Conservation (phyloP, 1,140 invertebrate species). For the Nebria ingens region DNA sequence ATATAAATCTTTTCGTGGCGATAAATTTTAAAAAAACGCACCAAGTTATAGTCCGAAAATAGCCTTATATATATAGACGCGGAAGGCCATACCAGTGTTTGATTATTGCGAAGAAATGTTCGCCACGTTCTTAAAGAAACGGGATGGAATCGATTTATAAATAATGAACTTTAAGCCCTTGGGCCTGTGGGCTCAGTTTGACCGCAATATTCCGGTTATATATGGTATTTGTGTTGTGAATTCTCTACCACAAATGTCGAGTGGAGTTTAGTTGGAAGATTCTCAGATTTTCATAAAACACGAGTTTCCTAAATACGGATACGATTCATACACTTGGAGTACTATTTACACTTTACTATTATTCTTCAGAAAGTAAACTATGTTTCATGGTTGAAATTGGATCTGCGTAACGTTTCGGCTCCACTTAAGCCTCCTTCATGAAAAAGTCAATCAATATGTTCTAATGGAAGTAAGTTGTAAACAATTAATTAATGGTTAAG, state of each 20-base stretch:
- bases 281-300: neutral
- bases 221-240: neutral
- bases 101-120: neutral
- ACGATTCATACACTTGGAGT: too few relatives aligned
- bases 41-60: neutral
- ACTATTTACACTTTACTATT: too few relatives aligned
- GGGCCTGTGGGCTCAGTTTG: neutral
- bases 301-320: too few relatives aligned
- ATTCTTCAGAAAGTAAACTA: too few relatives aligned
- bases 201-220: conserved; percentile 2
- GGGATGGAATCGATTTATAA: conserved; percentile 5
- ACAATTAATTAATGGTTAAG: too few relatives aligned
- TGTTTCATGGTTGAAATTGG: too few relatives aligned
- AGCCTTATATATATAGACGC: neutral
- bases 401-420: too few relatives aligned
- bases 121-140: neutral
- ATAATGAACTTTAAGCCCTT: conserved; percentile 2
- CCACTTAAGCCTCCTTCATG: too few relatives aligned
- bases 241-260: neutral
- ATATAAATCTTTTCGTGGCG: neutral
- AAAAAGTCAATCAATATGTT: too few relatives aligned
- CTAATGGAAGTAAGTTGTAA: too few relatives aligned
- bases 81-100: neutral
- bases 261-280: neutral
- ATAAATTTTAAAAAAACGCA: neutral